Evolutionary conservation across 1,140 invertebrate genomes (phyloP).

Genomic region (Bombus huntii): DNA sequence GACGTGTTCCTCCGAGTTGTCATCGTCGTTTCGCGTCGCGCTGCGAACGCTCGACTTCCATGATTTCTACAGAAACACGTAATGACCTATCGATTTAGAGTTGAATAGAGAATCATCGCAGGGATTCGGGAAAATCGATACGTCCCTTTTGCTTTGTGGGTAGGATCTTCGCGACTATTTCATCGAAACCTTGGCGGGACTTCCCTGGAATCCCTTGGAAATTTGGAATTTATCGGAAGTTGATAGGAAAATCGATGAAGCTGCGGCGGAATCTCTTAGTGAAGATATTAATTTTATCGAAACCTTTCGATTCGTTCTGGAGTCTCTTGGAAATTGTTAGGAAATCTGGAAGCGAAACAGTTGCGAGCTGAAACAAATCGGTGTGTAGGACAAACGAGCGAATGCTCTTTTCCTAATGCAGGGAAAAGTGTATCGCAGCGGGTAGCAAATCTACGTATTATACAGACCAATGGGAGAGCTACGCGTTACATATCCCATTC

Average conservation of each 20-base stretch:
- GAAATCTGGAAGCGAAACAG: background rate
- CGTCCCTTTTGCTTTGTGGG: background rate
- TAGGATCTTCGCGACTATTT: background rate
- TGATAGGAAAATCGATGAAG: no score
- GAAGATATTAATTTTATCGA: no score
- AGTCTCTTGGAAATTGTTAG: conserved; percentile 28
- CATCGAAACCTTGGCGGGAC: background rate
- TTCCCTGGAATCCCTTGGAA: background rate
- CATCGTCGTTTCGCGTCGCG: conserved; percentile 24
- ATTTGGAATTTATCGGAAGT: background rate
- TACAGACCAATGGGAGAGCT: conserved; percentile 34
- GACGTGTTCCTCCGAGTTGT: conserved; percentile 32
- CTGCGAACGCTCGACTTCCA: conserved; percentile 33
- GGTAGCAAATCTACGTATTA: conserved; percentile 65
- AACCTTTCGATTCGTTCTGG: background rate
- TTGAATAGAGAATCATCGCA: background rate
- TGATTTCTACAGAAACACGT: conserved; percentile 15
- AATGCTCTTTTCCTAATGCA: conserved; percentile 66
- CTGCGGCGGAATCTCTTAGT: no score
- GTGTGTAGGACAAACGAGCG: conserved; percentile 40
- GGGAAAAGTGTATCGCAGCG: conserved; percentile 58
- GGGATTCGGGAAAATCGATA: background rate
- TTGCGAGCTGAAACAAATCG: conserved; percentile 53
- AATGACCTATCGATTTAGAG: conserved; percentile 24
- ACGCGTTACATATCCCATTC: conserved; percentile 9